Conservation (phyloP, 2,888 invertebrate genomes). For the Epinotia nisella region DNA sequence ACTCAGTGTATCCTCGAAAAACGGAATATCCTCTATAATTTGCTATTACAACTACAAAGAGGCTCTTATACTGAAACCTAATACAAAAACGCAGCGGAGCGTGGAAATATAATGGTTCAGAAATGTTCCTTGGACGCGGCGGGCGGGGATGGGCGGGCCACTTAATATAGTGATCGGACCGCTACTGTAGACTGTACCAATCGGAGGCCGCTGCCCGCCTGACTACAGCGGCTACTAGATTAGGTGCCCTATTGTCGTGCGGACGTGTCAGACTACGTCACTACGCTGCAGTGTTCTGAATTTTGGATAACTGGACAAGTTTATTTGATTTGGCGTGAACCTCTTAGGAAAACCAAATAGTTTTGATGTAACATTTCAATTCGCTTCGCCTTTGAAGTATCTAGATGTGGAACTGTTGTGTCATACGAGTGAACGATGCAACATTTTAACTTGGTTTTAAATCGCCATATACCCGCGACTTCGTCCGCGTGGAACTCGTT, state of each 20-base stretch:
- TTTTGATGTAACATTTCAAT: neutral
- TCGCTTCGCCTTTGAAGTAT: neutral
- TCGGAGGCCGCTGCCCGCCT: slow-evolving; percentile 19
- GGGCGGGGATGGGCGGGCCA: slow-evolving; percentile 45
- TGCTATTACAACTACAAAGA: slow-evolving; percentile 31
- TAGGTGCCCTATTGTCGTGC: slow-evolving; percentile 8
- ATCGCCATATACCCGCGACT: too few species aligned
- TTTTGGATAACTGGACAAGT: neutral
- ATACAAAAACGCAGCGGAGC: slow-evolving; percentile 43
- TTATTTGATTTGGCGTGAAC: too few species aligned
- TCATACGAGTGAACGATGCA: neutral
- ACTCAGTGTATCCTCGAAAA: neutral
- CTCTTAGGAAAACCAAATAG: too few species aligned
- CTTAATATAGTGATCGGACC: slow-evolving; percentile 36
- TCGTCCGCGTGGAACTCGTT: too few species aligned
- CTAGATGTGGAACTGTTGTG: neutral
- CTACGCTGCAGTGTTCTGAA: neutral
- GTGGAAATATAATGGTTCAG: slow-evolving; percentile 53
- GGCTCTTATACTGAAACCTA: slow-evolving; percentile 37
- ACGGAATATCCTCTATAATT: slow-evolving; percentile 20
- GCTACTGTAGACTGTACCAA: slow-evolving; percentile 31
- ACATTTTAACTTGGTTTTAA: neutral
- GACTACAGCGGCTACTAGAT: slow-evolving; percentile 22
- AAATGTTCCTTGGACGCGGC: slow-evolving; percentile 41
- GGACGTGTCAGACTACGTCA: neutral